These are phyloP conservation scores for Tylochromis polylepis DNA, from an alignment of 2,113 vertebrate species.

Conservation along the genomic window DNA sequence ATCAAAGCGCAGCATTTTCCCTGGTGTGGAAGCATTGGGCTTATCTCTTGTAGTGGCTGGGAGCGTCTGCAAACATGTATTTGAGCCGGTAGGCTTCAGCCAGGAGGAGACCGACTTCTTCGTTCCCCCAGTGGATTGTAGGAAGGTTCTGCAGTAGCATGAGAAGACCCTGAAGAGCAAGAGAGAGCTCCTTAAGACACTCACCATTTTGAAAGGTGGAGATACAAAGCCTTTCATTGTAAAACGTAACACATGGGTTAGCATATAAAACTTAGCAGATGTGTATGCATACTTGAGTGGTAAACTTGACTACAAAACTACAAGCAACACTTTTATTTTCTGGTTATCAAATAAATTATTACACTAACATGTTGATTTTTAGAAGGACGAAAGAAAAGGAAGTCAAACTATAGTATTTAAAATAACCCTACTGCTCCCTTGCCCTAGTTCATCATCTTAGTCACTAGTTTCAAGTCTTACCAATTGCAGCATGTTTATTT, in stretches of 20 bases:
- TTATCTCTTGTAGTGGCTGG: constrained; percentile 97
- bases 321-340: background rate
- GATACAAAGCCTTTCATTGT: background rate
- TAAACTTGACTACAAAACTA: background rate
- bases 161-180: constrained; percentile 84
- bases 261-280: background rate
- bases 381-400: background rate
- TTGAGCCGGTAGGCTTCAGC: constrained; percentile 98
- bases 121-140: constrained; percentile 98
- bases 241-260: background rate
- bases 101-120: constrained; percentile 93
- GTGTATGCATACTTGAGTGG: background rate
- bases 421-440: background rate
- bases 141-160: constrained; percentile 98
- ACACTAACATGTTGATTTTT: background rate
- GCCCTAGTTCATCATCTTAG: background rate
- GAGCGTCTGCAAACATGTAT: constrained; percentile 98
- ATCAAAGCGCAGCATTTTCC: background rate
- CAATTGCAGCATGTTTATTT: background rate
- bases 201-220: background rate
- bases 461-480: background rate
- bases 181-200: background rate
- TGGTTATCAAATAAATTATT: background rate
- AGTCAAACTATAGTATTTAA: background rate
- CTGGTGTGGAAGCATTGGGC: background rate